A percentile compares a stretch with the other conserved stretches of the same genome.
Evolutionary conservation across 1,140 invertebrate species (phyloP).

Genomic region (Drosophila pandora): DNA sequence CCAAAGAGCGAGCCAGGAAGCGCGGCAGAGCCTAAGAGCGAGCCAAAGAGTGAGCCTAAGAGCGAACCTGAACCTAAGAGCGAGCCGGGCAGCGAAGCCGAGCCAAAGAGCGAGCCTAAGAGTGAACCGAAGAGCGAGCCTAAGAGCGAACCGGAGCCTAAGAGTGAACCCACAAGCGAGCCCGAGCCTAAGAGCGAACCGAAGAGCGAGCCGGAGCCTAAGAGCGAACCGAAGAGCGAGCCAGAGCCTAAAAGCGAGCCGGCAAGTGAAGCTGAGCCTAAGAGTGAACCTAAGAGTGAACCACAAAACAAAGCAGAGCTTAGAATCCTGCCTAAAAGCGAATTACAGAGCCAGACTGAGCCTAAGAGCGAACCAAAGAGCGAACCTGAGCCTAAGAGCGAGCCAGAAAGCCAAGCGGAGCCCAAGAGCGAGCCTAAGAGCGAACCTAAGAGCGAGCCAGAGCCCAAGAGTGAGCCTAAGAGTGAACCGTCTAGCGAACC

Average conservation of each 20-base stretch:
- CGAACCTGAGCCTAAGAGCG: constrained; percentile 71
- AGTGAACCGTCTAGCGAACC: constrained; percentile 37
- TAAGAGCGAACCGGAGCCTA: constrained; percentile 45
- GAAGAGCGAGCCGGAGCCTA: constrained; percentile 84
- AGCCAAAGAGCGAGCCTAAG: constrained; percentile 83
- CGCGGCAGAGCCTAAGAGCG: constrained; percentile 80
- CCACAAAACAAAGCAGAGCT: constrained; percentile 83
- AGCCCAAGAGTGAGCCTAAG: constrained; percentile 73
- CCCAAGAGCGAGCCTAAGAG: constrained; percentile 67
- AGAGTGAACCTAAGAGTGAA: constrained; percentile 82
- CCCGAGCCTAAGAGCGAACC: constrained; percentile 83
- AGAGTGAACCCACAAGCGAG: constrained; percentile 16
- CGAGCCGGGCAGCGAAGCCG: constrained; percentile 76
- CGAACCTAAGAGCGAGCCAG: constrained; percentile 84
- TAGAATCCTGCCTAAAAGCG: constrained; percentile 79
- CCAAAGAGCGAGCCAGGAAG: constrained; percentile 53
- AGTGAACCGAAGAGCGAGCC: constrained; percentile 70
- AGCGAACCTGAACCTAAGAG: constrained; percentile 84
- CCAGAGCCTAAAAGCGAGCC: constrained; percentile 85
- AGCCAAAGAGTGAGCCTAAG: constrained; percentile 84
- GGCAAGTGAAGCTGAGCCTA: constrained; percentile 84
- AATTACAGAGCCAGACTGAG: constrained; percentile 78
- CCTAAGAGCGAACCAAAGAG: constrained; percentile 78
- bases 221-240: constrained; percentile 83
- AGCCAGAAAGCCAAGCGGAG: constrained; percentile 62